phyloP scores from a whole-genome alignment of 2,888 invertebrate genomes.

The Ichneumon xanthorius region DNA sequence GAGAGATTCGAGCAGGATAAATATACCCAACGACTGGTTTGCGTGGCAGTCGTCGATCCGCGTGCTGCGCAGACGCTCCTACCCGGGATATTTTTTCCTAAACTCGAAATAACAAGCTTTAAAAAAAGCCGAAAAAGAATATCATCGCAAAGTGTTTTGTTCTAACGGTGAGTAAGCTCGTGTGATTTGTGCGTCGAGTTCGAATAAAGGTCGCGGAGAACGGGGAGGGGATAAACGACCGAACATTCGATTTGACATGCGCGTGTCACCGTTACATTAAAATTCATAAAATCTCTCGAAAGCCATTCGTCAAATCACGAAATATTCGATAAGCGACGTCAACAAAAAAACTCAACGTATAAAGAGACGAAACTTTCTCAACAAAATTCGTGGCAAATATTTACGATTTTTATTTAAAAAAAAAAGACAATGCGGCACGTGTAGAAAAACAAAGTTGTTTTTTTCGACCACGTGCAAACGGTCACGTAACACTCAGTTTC shows the following conservation, averaged over 20 bases:
- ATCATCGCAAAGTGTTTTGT: background rate
- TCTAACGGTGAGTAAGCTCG: conserved; percentile 38
- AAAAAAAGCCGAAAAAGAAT: background rate
- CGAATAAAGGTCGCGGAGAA: background rate
- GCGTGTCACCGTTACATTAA: conserved; percentile 4
- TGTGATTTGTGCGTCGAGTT: conserved; percentile 29
- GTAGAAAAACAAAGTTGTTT: background rate
- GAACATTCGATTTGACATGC: conserved; percentile 18
- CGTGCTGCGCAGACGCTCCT: conserved; percentile 40
- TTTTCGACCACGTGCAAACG: conserved; percentile 26
- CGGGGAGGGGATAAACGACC: background rate
- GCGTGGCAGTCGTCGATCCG: conserved; percentile 44
- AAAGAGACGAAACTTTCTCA: background rate
- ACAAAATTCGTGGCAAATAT: background rate
- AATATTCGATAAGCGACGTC: too few species aligned
- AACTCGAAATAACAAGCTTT: background rate
- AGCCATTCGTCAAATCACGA: background rate
- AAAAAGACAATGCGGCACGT: background rate
- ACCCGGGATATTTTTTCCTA: background rate
- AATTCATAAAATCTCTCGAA: background rate
- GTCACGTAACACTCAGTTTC: conserved; percentile 4
- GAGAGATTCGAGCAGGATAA: conserved; percentile 53
- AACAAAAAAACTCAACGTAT: background rate
- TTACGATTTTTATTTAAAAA: background rate
- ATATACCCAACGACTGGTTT: conserved; percentile 61